Evolutionary conservation across 2,113 vertebrate species (phyloP).

Genomic region (Perognathus longimembris): DNA sequence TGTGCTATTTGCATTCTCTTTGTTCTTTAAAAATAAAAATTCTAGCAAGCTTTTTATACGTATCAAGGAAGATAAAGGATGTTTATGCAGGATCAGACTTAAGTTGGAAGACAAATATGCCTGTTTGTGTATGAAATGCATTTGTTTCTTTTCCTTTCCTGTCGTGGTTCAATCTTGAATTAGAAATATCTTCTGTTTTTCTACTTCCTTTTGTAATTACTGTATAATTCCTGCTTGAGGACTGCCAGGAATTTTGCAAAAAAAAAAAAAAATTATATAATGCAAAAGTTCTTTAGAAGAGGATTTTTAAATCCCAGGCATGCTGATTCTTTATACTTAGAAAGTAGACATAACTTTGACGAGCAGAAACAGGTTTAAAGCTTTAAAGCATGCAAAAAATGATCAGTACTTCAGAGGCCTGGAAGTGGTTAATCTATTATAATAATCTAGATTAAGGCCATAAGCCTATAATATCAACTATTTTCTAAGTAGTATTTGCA

Average conservation of each 20-base stretch:
- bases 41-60: too few species aligned
- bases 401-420: constrained; percentile 67
- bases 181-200: constrained; percentile 53
- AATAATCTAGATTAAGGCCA: constrained; percentile 15
- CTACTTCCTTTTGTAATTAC: constrained; percentile 32
- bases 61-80: not conserved
- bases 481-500: constrained; percentile 33
- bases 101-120: not conserved
- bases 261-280: not conserved
- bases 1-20: not conserved
- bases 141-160: constrained; percentile 49
- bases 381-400: constrained; percentile 65
- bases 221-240: constrained; percentile 42
- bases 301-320: constrained; percentile 59
- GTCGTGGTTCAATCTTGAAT: constrained; percentile 13
- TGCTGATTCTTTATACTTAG: constrained; percentile 13
- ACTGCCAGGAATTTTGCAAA: constrained; percentile 51
- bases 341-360: constrained; percentile 57
- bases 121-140: constrained; percentile 14
- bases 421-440: constrained; percentile 61
- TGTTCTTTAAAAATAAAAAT: not conserved
- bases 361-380: constrained; percentile 59
- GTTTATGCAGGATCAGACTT: constrained; percentile 41
- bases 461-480: constrained; percentile 44
- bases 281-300: constrained; percentile 63